Conservation (phyloP, 2,888 invertebrate genomes). For the Leucozona laternaria region DNA sequence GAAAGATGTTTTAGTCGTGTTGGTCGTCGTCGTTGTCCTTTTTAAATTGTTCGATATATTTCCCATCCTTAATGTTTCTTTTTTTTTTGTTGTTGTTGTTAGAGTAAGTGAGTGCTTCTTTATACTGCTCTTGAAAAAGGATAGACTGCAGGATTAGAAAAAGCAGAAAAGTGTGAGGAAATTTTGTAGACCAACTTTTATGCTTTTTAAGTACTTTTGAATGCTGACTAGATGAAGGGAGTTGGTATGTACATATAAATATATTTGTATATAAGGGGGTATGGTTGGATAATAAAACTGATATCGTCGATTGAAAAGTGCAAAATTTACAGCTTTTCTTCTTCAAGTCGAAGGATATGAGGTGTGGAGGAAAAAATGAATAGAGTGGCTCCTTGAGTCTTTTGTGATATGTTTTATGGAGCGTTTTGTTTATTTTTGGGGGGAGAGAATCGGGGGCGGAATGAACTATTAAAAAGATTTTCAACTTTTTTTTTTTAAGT, state of each 20-base stretch:
- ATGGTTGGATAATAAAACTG: conserved; percentile 71
- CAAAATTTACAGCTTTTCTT: conserved; percentile 72
- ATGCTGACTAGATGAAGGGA: conserved; percentile 40
- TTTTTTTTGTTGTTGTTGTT: conserved; percentile 9
- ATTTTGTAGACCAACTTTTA: conserved; percentile 73
- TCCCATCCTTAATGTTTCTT: conserved; percentile 63
- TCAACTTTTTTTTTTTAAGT: conserved; percentile 24
- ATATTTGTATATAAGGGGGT: background rate
- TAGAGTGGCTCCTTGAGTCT: conserved; percentile 61
- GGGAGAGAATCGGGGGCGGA: background rate
- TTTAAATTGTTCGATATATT: conserved; percentile 69
- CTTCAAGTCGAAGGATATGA: background rate
- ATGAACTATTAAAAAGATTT: conserved; percentile 70
- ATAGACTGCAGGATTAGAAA: conserved; percentile 54
- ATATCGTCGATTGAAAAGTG: conserved; percentile 75
- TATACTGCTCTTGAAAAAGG: background rate
- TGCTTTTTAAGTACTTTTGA: conserved; percentile 75
- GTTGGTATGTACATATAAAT: background rate
- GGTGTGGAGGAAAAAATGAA: background rate
- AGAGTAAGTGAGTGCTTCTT: background rate
- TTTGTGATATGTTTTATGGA: conserved; percentile 73
- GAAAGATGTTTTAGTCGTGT: conserved; percentile 41
- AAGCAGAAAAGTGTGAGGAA: conserved; percentile 32
- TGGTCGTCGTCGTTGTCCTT: conserved; percentile 57
- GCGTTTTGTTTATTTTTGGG: conserved; percentile 34